Evolutionary conservation across 2,888 invertebrate genomes (phyloP).

Genomic region (Drosophila cracens): DNA sequence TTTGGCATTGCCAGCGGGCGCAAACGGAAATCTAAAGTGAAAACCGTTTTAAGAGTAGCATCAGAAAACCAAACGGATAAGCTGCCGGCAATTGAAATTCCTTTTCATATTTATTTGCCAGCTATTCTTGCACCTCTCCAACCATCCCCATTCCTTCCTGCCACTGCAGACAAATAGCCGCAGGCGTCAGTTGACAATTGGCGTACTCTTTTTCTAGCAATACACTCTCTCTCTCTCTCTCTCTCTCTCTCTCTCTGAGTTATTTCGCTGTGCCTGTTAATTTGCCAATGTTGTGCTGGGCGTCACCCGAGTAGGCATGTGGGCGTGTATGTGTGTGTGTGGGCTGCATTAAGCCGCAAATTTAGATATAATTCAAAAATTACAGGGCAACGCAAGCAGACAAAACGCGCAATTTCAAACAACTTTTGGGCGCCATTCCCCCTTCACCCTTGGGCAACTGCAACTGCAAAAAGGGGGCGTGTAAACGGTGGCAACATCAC

Average conservation of each 20-base stretch:
- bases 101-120: constrained; percentile 46
- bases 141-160: background rate
- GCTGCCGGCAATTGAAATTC: constrained; percentile 69
- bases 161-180: constrained; percentile 48
- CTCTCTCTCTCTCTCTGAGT: background rate
- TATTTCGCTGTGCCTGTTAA: constrained; percentile 8
- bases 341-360: constrained; percentile 53
- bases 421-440: constrained; percentile 32
- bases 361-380: constrained; percentile 81
- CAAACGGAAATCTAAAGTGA: constrained; percentile 78
- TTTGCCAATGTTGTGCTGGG: constrained; percentile 30
- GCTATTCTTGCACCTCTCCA: constrained; percentile 15
- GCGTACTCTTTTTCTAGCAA: constrained; percentile 30
- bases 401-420: constrained; percentile 55
- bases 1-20: constrained; percentile 42
- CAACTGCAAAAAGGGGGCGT: constrained; percentile 29
- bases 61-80: constrained; percentile 21
- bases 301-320: constrained; percentile 18
- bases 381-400: constrained; percentile 68
- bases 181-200: constrained; percentile 80
- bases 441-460: constrained; percentile 4
- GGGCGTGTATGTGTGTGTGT: constrained; percentile 11
- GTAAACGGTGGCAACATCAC: constrained; percentile 18
- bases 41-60: constrained; percentile 76
- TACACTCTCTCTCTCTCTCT: background rate